Evolutionary conservation across 2,113 vertebrate genomes (phyloP).

Genomic region (Siphamia tubifer): DNA sequence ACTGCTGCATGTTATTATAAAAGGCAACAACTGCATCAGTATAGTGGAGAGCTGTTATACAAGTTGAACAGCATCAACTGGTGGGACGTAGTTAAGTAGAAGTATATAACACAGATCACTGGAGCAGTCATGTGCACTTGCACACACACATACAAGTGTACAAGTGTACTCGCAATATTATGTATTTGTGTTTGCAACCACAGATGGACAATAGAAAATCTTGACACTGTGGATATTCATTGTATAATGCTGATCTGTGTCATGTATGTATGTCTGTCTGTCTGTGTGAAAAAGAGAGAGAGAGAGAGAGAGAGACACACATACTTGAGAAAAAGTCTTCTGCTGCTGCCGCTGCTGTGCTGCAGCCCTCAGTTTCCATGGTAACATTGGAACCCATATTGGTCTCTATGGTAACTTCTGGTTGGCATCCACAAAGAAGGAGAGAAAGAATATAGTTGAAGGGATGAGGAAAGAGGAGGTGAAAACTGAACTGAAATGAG

Average conservation of each 20-base stretch:
- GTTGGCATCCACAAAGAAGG: conserved; percentile 61
- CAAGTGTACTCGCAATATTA: not conserved
- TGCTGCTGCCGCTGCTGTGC: conserved; percentile 57
- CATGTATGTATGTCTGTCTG: conserved; percentile 48
- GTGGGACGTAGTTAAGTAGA: conserved; percentile 13
- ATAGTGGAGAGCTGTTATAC: not conserved
- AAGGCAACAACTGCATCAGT: not conserved
- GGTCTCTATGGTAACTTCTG: conserved; percentile 86
- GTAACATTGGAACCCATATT: conserved; percentile 76
- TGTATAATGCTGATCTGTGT: conserved; percentile 78
- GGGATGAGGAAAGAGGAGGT: conserved; percentile 11
- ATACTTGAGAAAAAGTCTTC: conserved; percentile 25
- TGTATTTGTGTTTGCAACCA: not conserved
- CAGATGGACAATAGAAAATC: conserved; percentile 25
- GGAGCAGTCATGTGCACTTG: not conserved
- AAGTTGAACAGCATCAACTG: conserved; percentile 9
- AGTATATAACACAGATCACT: conserved; percentile 3
- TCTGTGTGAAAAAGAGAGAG: not conserved
- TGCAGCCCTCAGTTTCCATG: conserved; percentile 84
- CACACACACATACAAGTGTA: not conserved
- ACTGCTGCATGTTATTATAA: not conserved
- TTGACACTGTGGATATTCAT: conserved; percentile 70
- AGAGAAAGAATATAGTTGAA: conserved; percentile 33
- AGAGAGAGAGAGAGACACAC: not conserved
- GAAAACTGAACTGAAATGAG: conserved; percentile 29